Evolutionary conservation across 2,888 invertebrate genomes (phyloP), one percentile per base, ranked within the genome.

Genomic region (Perithous albicinctus): DNA sequence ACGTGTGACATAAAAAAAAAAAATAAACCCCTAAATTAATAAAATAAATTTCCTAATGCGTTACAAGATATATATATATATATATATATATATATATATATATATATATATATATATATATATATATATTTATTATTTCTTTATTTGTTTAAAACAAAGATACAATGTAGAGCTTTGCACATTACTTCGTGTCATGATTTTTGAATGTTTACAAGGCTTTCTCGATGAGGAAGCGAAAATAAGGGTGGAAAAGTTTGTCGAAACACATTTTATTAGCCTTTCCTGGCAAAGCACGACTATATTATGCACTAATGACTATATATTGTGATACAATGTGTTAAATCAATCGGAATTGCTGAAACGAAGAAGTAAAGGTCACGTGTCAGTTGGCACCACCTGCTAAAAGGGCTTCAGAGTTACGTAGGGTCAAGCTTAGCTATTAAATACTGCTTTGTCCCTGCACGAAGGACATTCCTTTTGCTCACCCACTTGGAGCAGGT

Each of bases 381-480:
- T n/a, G 29, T 41, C 8, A 38, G 41, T 32, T n/a, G 26, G 70
- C 70, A 56, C 41, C 61, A 74, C 73, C 63, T 74, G 73, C 63
- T 41, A 35, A 29, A 56, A 41, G 35, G 51, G 63, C 48, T 51
- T n/a, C 29, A 15, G 66, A 18, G 64, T 18, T n/a, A 54, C 29
- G 63, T 43, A n/a, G 64, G 66, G 32, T 35, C 18, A 48, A 46
- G 35, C 59, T 41, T 70, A 76, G 66, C 83, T 84, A 85, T 86
- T 86, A 86, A 86, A 85, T 83, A 77, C 73, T 83, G 82, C 84
- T 86, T 85, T 85, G 81, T 80, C 78, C 83, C 23, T 69, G 80
- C 70, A 72, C 48, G 51, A 48, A 59, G 56, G 56, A 32, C 29
- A 29, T 15, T 29, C 43, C 10, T 26, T n/a, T n/a, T n/a, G 41